phyloP scores from a whole-genome alignment of 2,888 invertebrate species.

The Polydesmus complanatus region DNA sequence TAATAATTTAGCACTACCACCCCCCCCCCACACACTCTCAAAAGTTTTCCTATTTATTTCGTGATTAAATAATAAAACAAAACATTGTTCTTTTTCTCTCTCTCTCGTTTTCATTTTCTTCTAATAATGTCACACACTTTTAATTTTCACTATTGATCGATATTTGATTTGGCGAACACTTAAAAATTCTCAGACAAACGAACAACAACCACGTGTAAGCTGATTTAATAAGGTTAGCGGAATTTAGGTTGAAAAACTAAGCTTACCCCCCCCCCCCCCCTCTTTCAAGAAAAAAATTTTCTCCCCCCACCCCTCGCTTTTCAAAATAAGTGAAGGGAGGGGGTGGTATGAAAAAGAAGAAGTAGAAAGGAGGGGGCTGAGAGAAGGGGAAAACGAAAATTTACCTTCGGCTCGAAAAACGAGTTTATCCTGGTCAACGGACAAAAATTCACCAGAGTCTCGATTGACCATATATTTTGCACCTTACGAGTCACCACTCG shows the following conservation, averaged over 20 bases:
- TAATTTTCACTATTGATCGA: neutral
- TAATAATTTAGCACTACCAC: too few relatives aligned
- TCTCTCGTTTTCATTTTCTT: neutral
- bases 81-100: neutral
- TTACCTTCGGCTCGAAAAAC: too few relatives aligned
- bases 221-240: neutral
- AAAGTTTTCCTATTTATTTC: slow-evolving; percentile 5
- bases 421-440: neutral
- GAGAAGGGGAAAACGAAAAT: too few relatives aligned
- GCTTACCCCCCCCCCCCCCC: too few relatives aligned
- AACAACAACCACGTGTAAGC: neutral
- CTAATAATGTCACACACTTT: too few relatives aligned
- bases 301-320: neutral
- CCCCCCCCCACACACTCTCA: slow-evolving; percentile 1
- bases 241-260: neutral
- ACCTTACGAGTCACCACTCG: too few relatives aligned
- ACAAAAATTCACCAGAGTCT: neutral
- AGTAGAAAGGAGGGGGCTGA: too few relatives aligned
- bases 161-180: neutral
- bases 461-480: neutral
- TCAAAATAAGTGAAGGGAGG: too few relatives aligned
- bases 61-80: neutral
- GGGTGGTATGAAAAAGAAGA: neutral
- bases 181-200: neutral
- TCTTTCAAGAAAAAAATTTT: neutral